Conservation (phyloP, 1,140 invertebrate genomes). For the Aradophagus sp. region DNA sequence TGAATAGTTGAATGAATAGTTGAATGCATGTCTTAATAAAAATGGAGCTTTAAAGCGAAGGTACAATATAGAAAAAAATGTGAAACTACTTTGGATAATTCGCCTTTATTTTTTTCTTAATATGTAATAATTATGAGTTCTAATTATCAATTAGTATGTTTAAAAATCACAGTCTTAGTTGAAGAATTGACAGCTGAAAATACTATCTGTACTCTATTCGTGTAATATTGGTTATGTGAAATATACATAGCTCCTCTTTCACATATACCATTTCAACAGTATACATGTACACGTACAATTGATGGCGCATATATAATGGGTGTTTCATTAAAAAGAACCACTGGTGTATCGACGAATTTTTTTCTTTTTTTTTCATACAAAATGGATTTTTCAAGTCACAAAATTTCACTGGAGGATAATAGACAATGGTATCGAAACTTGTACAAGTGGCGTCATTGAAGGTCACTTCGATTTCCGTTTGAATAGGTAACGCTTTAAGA, state of each 20-base stretch:
- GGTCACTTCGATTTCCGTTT: constrained; percentile 52
- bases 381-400: constrained; percentile 35
- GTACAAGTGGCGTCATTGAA: constrained; percentile 36
- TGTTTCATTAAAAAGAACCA: constrained; percentile 31
- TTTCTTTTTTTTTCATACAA: constrained; percentile 40
- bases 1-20: too few relatives aligned
- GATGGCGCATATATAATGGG: constrained; percentile 21
- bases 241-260: constrained; percentile 63
- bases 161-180: constrained; percentile 75
- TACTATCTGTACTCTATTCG: constrained; percentile 73
- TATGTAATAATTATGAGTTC: constrained; percentile 57
- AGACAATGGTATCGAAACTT: constrained; percentile 56
- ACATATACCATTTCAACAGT: too few relatives aligned
- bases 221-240: constrained; percentile 66
- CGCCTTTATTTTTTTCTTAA: constrained; percentile 54
- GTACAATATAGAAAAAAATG: too few relatives aligned
- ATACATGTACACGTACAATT: constrained; percentile 15
- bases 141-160: constrained; percentile 72
- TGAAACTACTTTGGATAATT: constrained; percentile 44
- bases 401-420: constrained; percentile 36
- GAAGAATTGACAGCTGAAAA: constrained; percentile 75
- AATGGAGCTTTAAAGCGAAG: too few relatives aligned
- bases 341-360: constrained; percentile 30
- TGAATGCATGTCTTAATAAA: too few relatives aligned
- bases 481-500: constrained; percentile 33